phyloP scores from a whole-genome alignment of 2,888 invertebrate species.

The Tetragonula carbonaria region DNA sequence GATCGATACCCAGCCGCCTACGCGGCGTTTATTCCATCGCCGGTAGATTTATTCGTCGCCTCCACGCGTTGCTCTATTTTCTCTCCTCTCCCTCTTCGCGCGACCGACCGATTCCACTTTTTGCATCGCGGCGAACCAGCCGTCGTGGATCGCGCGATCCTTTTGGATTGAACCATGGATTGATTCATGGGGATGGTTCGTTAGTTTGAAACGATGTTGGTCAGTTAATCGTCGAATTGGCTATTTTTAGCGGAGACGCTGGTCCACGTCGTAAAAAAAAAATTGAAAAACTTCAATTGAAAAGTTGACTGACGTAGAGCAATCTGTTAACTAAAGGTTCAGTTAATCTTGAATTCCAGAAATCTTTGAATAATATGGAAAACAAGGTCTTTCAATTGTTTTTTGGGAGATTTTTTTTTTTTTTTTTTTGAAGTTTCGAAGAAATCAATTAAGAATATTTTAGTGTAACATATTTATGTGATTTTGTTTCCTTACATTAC shows the following conservation, averaged over 20 bases:
- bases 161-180: constrained; percentile 21
- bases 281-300: no score
- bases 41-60: constrained; percentile 65
- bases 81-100: background rate
- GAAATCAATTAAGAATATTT: background rate
- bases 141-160: constrained; percentile 6
- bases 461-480: background rate
- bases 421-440: background rate
- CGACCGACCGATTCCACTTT: constrained; percentile 40
- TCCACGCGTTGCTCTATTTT: background rate
- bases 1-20: constrained; percentile 59
- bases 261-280: background rate
- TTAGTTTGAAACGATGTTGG: background rate
- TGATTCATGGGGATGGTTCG: constrained; percentile 28
- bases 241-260: background rate
- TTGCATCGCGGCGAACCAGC: constrained; percentile 43
- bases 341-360: no score
- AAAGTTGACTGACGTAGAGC: background rate
- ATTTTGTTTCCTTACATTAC: background rate
- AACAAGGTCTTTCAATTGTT: no score
- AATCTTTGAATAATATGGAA: no score
- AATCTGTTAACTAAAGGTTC: no score
- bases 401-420: no score
- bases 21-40: constrained; percentile 59
- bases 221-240: background rate